These are phyloP conservation scores for Valencia hispanica DNA, from an alignment of 2,797 vertebrate genomes.

Conservation along the genomic window DNA sequence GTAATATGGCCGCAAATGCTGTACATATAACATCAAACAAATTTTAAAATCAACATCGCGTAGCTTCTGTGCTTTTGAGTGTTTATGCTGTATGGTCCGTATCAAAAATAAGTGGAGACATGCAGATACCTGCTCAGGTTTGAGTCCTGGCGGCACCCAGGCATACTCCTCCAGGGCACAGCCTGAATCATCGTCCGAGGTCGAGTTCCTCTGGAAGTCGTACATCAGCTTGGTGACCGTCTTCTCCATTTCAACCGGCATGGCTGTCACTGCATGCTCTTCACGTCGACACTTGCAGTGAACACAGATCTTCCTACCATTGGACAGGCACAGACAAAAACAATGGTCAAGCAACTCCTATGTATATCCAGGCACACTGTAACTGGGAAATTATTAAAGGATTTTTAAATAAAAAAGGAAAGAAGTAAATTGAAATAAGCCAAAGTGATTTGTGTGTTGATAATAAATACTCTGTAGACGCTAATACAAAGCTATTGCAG, in stretches of 20 bases:
- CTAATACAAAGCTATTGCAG: conserved; percentile 6
- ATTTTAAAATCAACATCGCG: background rate
- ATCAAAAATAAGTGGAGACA: background rate
- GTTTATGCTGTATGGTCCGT: background rate
- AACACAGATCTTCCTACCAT: conserved; percentile 94
- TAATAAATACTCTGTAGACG: background rate
- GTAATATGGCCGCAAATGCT: background rate
- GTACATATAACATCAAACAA: background rate
- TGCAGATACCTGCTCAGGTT: conserved; percentile 93
- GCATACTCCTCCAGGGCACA: conserved; percentile 98
- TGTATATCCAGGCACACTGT: background rate
- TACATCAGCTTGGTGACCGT: conserved; percentile 98
- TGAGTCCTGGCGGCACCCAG: conserved; percentile 96
- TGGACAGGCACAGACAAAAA: conserved; percentile 9
- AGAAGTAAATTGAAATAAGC: background rate
- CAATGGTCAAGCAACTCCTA: background rate
- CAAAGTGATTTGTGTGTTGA: background rate
- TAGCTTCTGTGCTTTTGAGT: background rate
- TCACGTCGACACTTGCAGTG: conserved; percentile 98
- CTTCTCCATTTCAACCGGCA: conserved; percentile 99
- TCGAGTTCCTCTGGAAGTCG: conserved; percentile 99
- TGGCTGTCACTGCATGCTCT: conserved; percentile 94
- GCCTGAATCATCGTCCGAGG: conserved; percentile 96
- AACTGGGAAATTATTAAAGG: background rate
- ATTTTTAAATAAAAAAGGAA: background rate